A percentile compares a stretch with the other conserved stretches of the same genome.
phyloP scores from a whole-genome alignment of 2,888 invertebrate genomes.

The Microdon myrmicae region DNA sequence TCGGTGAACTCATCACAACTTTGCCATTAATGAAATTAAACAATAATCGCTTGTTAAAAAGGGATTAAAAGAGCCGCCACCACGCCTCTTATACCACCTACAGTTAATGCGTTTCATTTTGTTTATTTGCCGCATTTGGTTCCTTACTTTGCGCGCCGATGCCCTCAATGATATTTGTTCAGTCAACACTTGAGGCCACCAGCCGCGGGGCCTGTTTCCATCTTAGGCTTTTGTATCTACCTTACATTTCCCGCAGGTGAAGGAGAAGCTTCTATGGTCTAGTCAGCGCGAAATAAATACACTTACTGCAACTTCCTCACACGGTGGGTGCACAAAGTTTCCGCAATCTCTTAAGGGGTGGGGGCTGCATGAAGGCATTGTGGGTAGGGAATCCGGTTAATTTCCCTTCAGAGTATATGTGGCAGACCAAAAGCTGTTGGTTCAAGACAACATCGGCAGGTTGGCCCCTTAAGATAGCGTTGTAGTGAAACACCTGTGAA shows the following conservation, averaged over 20 bases:
- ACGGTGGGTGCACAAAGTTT: conserved; percentile 36
- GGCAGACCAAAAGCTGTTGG: conserved; percentile 10
- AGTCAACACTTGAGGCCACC: conserved; percentile 41
- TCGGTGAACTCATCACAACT: conserved; percentile 3
- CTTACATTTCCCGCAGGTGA: no score
- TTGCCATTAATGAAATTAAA: conserved; percentile 39
- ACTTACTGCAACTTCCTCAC: conserved; percentile 27
- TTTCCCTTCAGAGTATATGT: conserved; percentile 30
- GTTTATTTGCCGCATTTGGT: conserved; percentile 36
- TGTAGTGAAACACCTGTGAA: conserved; percentile 38
- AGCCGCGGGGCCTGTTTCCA: no score
- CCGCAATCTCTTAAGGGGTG: conserved; percentile 34
- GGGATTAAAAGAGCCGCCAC: conserved; percentile 38
- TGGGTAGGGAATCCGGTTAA: conserved; percentile 33
- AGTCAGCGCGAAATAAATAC: conserved; percentile 9
- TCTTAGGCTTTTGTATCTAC: no score
- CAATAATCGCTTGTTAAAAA: conserved; percentile 50
- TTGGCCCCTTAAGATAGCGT: conserved; percentile 18
- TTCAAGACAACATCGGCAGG: conserved; percentile 4
- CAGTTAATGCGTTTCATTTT: conserved; percentile 27
- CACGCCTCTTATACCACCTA: not conserved
- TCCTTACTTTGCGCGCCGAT: conserved; percentile 42
- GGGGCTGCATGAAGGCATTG: conserved; percentile 19
- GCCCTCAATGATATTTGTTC: conserved; percentile 48
- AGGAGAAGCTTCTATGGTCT: no score